Evolutionary conservation across 2,113 vertebrate species (phyloP).

Genomic region (Onychostruthus taczanowskii): DNA sequence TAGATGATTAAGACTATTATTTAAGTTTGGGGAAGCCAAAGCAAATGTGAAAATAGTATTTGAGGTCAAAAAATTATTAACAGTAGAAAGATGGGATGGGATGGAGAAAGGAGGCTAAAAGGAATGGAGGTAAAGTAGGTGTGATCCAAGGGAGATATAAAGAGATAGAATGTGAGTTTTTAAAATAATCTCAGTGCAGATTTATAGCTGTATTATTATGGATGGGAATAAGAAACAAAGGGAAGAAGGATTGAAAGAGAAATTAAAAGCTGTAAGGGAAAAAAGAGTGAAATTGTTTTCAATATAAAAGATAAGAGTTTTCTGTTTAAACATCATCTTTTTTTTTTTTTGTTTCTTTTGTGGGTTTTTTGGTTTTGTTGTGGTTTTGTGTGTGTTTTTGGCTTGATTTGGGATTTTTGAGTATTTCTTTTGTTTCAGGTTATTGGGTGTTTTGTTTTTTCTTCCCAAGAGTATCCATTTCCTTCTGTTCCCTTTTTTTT

Average conservation of each 20-base stretch:
- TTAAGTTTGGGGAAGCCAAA: not conserved
- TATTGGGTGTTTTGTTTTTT: not conserved
- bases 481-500: not conserved
- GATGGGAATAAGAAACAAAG: not conserved
- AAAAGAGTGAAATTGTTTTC: not conserved
- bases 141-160: not conserved
- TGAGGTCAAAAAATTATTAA: not conserved
- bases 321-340: not conserved
- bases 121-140: not conserved
- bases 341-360: not conserved
- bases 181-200: not conserved
- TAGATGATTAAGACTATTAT: not conserved
- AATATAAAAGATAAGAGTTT: not conserved
- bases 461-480: not conserved
- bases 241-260: not conserved
- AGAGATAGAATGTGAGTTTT: not conserved
- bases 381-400: not conserved
- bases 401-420: not conserved
- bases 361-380: not conserved
- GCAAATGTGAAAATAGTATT: not conserved
- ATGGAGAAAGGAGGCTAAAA: not conserved
- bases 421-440: fast-evolving
- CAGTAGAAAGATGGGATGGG: not conserved
- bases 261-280: not conserved
- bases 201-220: not conserved